Base-by-base conservation (phyloP, 1,140 invertebrate genomes). In the Lordiphosa collinella region DNA sequence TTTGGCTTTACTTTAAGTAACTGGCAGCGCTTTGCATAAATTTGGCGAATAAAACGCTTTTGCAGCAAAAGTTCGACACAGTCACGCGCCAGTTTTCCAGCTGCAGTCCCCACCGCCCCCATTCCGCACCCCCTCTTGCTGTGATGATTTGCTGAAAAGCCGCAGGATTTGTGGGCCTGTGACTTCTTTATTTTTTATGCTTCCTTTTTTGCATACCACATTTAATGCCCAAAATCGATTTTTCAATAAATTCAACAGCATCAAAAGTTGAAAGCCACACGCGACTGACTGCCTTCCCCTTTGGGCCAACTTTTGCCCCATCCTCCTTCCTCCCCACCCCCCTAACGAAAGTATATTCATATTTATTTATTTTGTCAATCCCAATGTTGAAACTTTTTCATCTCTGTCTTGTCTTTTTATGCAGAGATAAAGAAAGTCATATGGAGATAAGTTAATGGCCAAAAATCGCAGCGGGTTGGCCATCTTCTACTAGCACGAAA, bases 281-380 rank as follows among this genome's bases (percentile, higher is more conserved):
- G 29, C 31, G 3, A 32, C 31, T 47, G 29, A 14, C 29, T 51
- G 41, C 54, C n/a, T 11, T 12, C 31, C 16, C 11, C 2, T 18
- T 18, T 18, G 2, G 2, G 2, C 18, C 18, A 67, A 82, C 35
- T 84, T 84, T 41, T 59, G 67, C 78, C 78, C 18, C 4, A 3
- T 22, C 2, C 18, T n/a, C n/a, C n/a, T n/a, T n/a, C n/a, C n/a
- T n/a, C n/a, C n/a, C n/a, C n/a, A n/a, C n/a, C n/a, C n/a, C n/a
- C n/a, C n/a, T n/a, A n/a, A 4, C 14, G 78, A 84, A 84, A 84
- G 18, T 22, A 84, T 78, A 84, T 84, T 84, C 72, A 84, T 84
- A 84, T 84, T 84, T 84, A 84, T 84, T 84, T 84, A 84, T 84
- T 84, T 84, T 84, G 78, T 78, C 79, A 78, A 84, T 84, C 72